These are phyloP conservation scores for Pipistrellus pipistrellus DNA, from an alignment of 2,797 vertebrate genomes.

Conservation along the genomic window DNA sequence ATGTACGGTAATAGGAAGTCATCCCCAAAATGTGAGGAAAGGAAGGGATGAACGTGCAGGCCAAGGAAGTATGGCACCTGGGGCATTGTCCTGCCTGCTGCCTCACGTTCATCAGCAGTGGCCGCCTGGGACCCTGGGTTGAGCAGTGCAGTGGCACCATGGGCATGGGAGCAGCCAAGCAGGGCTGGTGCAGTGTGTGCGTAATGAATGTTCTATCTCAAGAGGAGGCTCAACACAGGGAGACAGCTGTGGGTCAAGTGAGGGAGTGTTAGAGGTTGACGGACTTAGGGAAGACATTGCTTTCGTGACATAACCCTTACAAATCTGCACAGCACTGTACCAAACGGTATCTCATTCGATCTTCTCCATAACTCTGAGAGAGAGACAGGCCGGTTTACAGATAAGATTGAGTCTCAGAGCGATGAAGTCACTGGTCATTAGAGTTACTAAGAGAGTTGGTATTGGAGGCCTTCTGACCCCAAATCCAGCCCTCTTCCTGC, in stretches of 20 bases:
- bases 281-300: background rate
- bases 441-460: background rate
- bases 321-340: background rate
- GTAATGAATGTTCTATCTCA: rapidly evolving
- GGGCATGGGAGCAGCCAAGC: background rate
- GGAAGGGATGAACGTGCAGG: rapidly evolving
- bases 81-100: rapidly evolving
- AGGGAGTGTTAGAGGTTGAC: background rate
- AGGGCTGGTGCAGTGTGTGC: rapidly evolving
- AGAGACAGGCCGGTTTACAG: background rate
- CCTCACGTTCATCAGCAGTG: rapidly evolving
- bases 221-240: background rate
- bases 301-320: background rate
- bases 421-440: background rate
- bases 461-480: background rate
- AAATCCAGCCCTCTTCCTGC: background rate
- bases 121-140: background rate
- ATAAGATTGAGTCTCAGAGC: background rate
- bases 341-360: background rate
- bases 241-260: background rate
- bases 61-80: background rate
- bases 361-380: background rate
- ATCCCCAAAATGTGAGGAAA: background rate
- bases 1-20: background rate
- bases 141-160: background rate